Base-by-base conservation (phyloP, 2,888 invertebrate genomes). In the Oscheius onirici region DNA sequence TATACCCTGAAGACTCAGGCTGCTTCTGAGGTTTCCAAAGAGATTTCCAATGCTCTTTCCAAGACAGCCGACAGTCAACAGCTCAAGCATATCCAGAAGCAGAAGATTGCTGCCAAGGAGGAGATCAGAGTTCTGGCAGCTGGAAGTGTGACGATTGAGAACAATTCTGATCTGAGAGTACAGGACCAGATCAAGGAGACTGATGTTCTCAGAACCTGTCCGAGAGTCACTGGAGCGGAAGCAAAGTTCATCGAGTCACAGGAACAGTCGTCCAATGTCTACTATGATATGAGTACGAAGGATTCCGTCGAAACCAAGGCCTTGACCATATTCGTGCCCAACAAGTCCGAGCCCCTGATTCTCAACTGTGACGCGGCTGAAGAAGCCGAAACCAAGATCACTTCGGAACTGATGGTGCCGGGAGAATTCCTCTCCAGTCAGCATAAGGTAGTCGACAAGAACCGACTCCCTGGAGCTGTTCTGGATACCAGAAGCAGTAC, bases 351-450 rank as follows among this genome's bases (percentile, higher is more conserved):
- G 26, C 77, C 77, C 2, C 71, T 71, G 13, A 44, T 34, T 3
- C 63, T 83, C 52, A 65, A 70, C 0, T 77, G 79, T n/a, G 71
- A 76, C 15, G 84, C 84, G 24, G 79, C 80, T 8, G 85, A 81
- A n/a, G 81, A 83, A 20, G 74, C 76, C 15, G 78, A 79, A 20
- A 72, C 74, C 1, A 57, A 60, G 22, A 68, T 82, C 17, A 80
- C 78, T 22, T 72, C 84, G 46, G 72, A 55, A 10, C 52, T 70
- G 28, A 63, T 73, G 8, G 73, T 72, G 20, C 43, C 46, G 22
- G 76, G 71, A 63, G 60, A 71, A 20, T 57, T 68, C 13, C 13
- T 57, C 3, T n/a, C 49, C 26, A 71, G 68, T 1, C 24, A 49
- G n/a, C n/a, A n/a, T 17, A 76, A 72, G 15, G 51, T 79, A 1